phyloP scores from a whole-genome alignment of 1,140 invertebrate species.

The Neodiprion fabricii region DNA sequence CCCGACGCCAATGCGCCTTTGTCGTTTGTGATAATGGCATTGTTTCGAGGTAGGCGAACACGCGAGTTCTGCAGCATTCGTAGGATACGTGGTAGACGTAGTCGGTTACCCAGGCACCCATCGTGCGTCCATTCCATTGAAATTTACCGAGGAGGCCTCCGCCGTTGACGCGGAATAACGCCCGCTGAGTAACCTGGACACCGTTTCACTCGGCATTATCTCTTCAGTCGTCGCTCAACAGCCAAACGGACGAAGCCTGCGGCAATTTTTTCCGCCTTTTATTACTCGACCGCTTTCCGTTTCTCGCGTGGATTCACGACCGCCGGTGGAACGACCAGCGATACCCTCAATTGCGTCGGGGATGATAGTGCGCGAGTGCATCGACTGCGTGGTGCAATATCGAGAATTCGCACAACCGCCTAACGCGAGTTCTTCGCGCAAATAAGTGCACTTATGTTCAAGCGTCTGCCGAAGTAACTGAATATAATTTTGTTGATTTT shows the following conservation, averaged over 20 bases:
- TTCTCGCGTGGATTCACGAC: too few species aligned
- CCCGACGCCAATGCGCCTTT: conserved; percentile 46
- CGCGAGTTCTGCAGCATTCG: neutral
- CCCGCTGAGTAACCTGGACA: conserved; percentile 39
- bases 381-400: too few species aligned
- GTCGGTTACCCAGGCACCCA: neutral
- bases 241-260: neutral
- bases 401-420: too few species aligned
- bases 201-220: conserved; percentile 32
- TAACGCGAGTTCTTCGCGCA: too few species aligned
- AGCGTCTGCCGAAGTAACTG: too few species aligned
- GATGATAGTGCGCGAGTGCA: neutral
- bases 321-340: too few species aligned
- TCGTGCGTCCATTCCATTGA: neutral
- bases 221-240: conserved; percentile 52
- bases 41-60: conserved; percentile 45
- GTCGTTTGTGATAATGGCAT: conserved; percentile 52
- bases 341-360: neutral
- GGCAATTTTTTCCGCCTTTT: neutral
- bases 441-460: too few species aligned
- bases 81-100: too few species aligned
- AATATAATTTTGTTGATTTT: too few species aligned
- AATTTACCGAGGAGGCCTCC: neutral
- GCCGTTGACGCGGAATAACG: neutral
- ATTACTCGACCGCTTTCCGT: neutral